These are phyloP conservation scores for Pogonocherus hispidulus DNA, from an alignment of 2,888 invertebrate genomes.

Conservation along the genomic window DNA sequence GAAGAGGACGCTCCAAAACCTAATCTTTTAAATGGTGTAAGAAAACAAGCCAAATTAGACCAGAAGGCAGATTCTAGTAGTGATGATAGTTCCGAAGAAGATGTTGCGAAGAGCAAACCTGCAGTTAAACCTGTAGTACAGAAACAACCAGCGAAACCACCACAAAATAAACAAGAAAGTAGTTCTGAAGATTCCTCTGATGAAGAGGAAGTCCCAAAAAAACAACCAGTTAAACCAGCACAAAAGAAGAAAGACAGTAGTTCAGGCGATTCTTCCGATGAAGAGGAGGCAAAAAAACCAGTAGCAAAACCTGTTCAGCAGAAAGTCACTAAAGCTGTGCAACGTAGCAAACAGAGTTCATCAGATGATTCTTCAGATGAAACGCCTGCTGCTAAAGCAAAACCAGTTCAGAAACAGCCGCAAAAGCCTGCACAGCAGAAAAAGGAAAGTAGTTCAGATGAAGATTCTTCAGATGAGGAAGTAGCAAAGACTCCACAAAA, in stretches of 20 bases:
- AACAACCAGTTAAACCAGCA: slow-evolving; percentile 20
- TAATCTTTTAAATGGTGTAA: slow-evolving; percentile 33
- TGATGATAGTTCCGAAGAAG: slow-evolving; percentile 59
- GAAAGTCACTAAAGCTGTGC: background rate
- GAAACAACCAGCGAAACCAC: slow-evolving; percentile 41
- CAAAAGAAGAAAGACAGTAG: slow-evolving; percentile 44
- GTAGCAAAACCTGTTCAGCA: background rate
- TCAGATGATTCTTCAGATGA: slow-evolving; percentile 66
- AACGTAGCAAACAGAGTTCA: slow-evolving; percentile 66
- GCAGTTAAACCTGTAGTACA: slow-evolving; percentile 29
- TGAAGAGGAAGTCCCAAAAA: slow-evolving; percentile 40
- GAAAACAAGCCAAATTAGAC: slow-evolving; percentile 15
- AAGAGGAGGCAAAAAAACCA: slow-evolving; percentile 53
- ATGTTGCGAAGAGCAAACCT: slow-evolving; percentile 43
- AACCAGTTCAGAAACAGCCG: slow-evolving; percentile 14
- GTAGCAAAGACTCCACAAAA: background rate
- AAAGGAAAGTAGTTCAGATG: slow-evolving; percentile 21
- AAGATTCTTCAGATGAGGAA: background rate
- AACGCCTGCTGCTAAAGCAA: slow-evolving; percentile 29
- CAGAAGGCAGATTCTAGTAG: slow-evolving; percentile 51
- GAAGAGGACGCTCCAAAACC: slow-evolving; percentile 36
- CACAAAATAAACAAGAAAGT: slow-evolving; percentile 28
- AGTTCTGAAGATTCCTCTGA: slow-evolving; percentile 52
- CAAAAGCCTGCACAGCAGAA: slow-evolving; percentile 1
- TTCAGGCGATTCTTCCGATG: slow-evolving; percentile 58